Evolutionary conservation across 1,140 invertebrate genomes (phyloP).

Genomic region (Glossosoma conforme): DNA sequence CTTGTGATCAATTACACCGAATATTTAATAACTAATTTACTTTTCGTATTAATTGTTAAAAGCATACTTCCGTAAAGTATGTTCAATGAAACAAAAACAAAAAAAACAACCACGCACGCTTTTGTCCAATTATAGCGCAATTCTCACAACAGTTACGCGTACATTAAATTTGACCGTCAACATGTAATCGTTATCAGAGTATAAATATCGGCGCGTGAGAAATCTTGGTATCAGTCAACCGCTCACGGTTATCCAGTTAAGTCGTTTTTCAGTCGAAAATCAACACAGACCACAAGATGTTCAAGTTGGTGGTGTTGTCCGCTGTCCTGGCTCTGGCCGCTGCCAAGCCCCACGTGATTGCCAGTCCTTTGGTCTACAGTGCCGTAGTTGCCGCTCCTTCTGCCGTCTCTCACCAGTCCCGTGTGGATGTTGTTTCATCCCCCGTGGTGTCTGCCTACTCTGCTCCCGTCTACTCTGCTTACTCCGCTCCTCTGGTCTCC

Average conservation of each 20-base stretch:
- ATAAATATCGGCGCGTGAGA: slow-evolving; percentile 39
- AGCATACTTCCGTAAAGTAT: too few species aligned
- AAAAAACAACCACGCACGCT: too few species aligned
- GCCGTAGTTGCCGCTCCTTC: slow-evolving; percentile 28
- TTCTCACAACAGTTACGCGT: too few species aligned
- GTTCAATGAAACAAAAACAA: too few species aligned
- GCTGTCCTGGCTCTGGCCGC: slow-evolving; percentile 41
- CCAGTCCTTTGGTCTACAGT: slow-evolving; percentile 38
- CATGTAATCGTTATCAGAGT: slow-evolving; percentile 26
- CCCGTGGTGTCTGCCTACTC: slow-evolving; percentile 24
- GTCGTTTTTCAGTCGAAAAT: slow-evolving; percentile 32
- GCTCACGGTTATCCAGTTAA: slow-evolving; percentile 36
- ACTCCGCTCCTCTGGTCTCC: slow-evolving; percentile 30
- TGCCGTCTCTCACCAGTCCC: slow-evolving; percentile 30
- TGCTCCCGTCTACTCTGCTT: slow-evolving; percentile 32
- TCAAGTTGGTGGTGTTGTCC: slow-evolving; percentile 57
- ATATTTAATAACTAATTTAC: too few species aligned
- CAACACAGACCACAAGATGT: slow-evolving; percentile 53
- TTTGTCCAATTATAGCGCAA: too few species aligned
- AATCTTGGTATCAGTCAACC: slow-evolving; percentile 37
- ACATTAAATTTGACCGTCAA: too few species aligned
- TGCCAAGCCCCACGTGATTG: slow-evolving; percentile 41
- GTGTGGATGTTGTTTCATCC: slow-evolving; percentile 38
- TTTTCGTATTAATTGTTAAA: too few species aligned
- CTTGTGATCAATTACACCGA: too few species aligned